Evolutionary conservation across 2,113 vertebrate genomes (phyloP), one percentile per base, ranked within the genome.

Genomic region (Pteruthius melanotis): DNA sequence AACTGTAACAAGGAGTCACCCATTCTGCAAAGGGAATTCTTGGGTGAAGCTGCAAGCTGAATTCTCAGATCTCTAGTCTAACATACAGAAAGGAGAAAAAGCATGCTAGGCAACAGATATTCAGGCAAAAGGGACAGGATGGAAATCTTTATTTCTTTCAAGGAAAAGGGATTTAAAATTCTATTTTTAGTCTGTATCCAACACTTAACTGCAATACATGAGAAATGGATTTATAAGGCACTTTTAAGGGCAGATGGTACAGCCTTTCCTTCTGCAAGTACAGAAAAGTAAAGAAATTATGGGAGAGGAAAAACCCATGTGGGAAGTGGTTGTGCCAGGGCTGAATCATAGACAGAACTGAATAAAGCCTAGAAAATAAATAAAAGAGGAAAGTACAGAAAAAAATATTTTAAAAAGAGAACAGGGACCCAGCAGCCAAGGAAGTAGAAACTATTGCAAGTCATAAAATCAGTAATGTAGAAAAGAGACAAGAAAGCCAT

Each of bases 391-490:
- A 72, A 69, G 15, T 26, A 65, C 35, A 90, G 49, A 56, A 78
- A 56, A 54, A 44, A 63, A 90, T 39, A 11, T 65, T 66, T 87
- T 42, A 31, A 91, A 79, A 87, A 78, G 16, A 72, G 28, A 92
- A 49, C 0, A 1, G 53, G 13, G 24, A 64, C 3, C 9, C 27
- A 10, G 50, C 7, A 85, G 71, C 30, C 70, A 70, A 66, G 12
- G 12, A 91, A 61, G 17, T 37, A 11, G 87, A 87, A 91, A 93
- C 21, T 42, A 54, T 5, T 54, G n/a, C 63, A 66, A 90, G 54
- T 80, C 30, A 76, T 26, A 2, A 74, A 77, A 76, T 52, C 71
- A 77, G 0, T 50, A 77, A 87, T 0, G 0, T 8, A 39, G 24
- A 71, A 71, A 75, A 70, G n/a, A 53, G 31, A 84, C 44, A 87